Evolutionary conservation across 2,888 invertebrate genomes (phyloP), one percentile per base, ranked within the genome.

Genomic region (Smittia sp.): DNA sequence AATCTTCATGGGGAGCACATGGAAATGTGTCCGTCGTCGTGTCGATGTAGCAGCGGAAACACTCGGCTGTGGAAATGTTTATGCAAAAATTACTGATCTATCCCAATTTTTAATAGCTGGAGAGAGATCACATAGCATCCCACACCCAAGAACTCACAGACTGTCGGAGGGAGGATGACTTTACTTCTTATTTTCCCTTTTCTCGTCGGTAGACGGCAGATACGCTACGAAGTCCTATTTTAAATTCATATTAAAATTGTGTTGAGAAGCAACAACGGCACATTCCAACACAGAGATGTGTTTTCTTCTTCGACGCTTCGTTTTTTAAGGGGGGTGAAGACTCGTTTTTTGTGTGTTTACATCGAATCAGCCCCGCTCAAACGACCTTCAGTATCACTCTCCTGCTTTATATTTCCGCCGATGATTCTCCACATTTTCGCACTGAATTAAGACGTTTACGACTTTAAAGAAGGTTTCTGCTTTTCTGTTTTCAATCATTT

Each of bases 71-170:
- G 52, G 25, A 69, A 69, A 52, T 69, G 69, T 69, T 69, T 69
- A 69, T 69, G 69, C 69, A 69, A 69, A 69, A 69, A 69, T 69
- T 52, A 69, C 69, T 69, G 69, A 69, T 69, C 69, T 69, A 69
- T 69, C 69, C 52, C 69, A 69, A 69, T 69, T 69, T 69, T 69
- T 69, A 69, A 69, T 69, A 69, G 69, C 69, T 69, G 46, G 67
- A 67, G 67, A 58, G 41, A 69, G 69, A 69, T 69, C 69, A 69
- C 69, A 69, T 52, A 69, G 69, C 69, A 69, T 58, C 22, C 18
- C 18, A 58, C 20, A 18, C 58, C 18, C 58, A 18, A 20, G 4
- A 32, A 32, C 20, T 4, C 15, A 7, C 58, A 58, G 20, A 46
- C 52, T 46, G 62, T 11, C 63, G 63, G 63, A 4, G 27, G 25